phyloP scores from a whole-genome alignment of 1,140 invertebrate species.

The Myzus persicae region DNA sequence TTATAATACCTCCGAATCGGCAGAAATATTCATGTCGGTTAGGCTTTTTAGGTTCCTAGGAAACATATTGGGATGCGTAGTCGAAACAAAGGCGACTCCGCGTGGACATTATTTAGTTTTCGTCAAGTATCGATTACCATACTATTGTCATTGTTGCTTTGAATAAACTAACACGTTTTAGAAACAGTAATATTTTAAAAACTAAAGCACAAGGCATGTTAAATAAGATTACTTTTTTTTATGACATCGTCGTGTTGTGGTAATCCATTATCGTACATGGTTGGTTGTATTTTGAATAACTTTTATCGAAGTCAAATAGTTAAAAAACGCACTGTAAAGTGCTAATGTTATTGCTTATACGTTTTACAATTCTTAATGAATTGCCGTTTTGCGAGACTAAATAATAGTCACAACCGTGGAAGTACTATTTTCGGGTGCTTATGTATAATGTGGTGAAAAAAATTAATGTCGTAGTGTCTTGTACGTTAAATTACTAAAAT shows the following conservation, averaged over 20 bases:
- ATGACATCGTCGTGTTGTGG: not conserved
- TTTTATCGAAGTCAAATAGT: not conserved
- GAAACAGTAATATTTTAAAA: not conserved
- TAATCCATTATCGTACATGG: not conserved
- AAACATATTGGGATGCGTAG: too few species aligned
- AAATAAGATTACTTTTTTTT: not conserved
- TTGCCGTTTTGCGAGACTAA: too few species aligned
- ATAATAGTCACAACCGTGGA: not conserved
- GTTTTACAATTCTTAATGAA: too few species aligned
- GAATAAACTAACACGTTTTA: too few species aligned
- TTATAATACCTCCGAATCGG: not conserved
- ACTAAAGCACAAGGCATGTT: not conserved
- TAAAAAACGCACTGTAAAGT: not conserved
- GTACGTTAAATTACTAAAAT: too few species aligned
- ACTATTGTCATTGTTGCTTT: accelerated
- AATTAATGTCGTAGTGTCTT: too few species aligned
- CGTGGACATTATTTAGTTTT: not conserved
- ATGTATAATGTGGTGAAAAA: too few species aligned
- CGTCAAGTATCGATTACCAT: not conserved
- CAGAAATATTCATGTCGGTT: not conserved
- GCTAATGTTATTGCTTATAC: too few species aligned
- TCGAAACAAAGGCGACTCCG: not conserved
- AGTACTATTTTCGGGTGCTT: not conserved
- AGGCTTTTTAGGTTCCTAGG: not conserved
- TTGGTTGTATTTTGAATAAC: not conserved